Evolutionary conservation across 2,888 invertebrate species (phyloP), one percentile per base, ranked within the genome.

Genomic region (Troilus luridus): DNA sequence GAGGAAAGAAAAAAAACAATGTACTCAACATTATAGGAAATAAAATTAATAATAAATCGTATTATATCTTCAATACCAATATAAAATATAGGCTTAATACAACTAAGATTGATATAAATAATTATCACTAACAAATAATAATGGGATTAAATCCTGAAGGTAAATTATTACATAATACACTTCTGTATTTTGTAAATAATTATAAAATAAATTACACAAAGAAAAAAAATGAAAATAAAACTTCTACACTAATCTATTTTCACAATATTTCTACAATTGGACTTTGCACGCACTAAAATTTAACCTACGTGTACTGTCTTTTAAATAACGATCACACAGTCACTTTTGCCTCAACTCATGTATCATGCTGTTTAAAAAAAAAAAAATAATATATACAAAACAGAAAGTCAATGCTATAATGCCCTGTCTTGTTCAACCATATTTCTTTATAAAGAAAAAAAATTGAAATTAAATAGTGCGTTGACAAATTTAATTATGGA

Each of bases 201-300:
- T 72, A 90, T 90, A 77, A 72, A 89, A 89, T 12, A 24, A 59
- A 12, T 24, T 90, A n/a, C 24, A 90, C n/a, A 90, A 90, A 90
- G 59, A 72, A 90, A 90, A 67, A 89, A 56, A 85, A 41, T 41
- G 41, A 41, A 41, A 41, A 41, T 41, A 41, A 64, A 21, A 8
- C 72, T 77, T 59, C 77, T 72, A 67, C 72, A 90, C 90, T 90
- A 90, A 77, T 90, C 90, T 90, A 90, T 90, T 54, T 64, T 90
- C 77, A 90, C 90, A 90, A 90, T 90, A 90, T 56, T 89, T 67
- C 89, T 90, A 90, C 90, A 59, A 77, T 72, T 90, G 90, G 77
- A 90, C 90, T 90, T 90, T 90, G 90, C 90, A 90, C 90, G 58
- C 77, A 77, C 90, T 90, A 90, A 67, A 90, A 56, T 58, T 90